Conservation (phyloP, 2,113 vertebrate species). For the Sphaerodactylus townsendi region DNA sequence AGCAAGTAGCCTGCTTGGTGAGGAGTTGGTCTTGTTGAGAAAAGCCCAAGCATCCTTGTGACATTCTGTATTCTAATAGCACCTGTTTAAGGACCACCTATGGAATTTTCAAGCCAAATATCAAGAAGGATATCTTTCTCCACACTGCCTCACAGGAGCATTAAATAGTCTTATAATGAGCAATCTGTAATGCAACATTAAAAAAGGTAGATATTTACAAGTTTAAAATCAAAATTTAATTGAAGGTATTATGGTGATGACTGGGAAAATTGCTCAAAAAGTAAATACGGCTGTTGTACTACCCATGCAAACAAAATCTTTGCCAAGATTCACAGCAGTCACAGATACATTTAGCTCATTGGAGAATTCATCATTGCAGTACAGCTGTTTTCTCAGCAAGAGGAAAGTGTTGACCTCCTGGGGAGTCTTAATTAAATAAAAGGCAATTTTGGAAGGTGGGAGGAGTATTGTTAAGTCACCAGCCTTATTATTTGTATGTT, state of each 20-base stretch:
- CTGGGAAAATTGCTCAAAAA: slow-evolving; percentile 47
- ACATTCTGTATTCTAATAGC: not conserved
- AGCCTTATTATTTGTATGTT: slow-evolving; percentile 37
- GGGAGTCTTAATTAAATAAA: slow-evolving; percentile 67
- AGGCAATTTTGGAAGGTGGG: slow-evolving; percentile 45
- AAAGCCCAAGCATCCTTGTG: too few species aligned
- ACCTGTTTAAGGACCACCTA: fast-evolving
- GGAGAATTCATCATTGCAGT: slow-evolving; percentile 39
- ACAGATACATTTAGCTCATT: slow-evolving; percentile 32
- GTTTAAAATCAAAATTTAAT: slow-evolving; percentile 37
- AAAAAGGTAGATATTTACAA: slow-evolving; percentile 43
- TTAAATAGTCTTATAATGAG: slow-evolving; percentile 39
- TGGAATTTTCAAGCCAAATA: not conserved
- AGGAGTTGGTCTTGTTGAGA: too few species aligned
- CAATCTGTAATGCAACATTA: slow-evolving; percentile 30
- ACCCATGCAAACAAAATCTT: slow-evolving; percentile 43
- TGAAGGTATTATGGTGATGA: slow-evolving; percentile 39
- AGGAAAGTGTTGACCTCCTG: slow-evolving; percentile 48
- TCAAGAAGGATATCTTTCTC: not conserved
- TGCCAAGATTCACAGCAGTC: slow-evolving; percentile 27
- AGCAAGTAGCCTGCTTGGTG: too few species aligned
- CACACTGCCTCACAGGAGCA: not conserved
- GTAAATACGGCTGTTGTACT: slow-evolving; percentile 43
- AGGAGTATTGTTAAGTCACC: slow-evolving; percentile 27
- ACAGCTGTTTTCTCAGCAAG: slow-evolving; percentile 51